phyloP scores from a whole-genome alignment of 2,888 invertebrate genomes.

The Drosophila colorata region DNA sequence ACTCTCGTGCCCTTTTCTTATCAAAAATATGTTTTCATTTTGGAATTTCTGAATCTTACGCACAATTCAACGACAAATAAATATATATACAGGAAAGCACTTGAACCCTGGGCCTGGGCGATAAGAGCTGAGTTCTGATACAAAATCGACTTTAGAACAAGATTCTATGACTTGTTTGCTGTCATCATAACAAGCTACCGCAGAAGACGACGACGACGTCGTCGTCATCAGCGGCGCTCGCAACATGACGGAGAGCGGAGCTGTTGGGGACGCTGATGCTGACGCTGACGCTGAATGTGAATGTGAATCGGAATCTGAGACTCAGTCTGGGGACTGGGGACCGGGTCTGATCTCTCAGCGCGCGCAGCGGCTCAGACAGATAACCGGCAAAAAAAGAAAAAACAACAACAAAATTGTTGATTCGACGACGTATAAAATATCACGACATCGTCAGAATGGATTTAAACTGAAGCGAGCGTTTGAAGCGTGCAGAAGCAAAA shows the following conservation, averaged over 20 bases:
- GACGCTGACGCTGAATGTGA: too few relatives aligned
- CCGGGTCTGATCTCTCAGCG: slow-evolving; percentile 14
- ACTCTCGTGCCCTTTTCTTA: slow-evolving; percentile 12
- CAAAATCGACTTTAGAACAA: slow-evolving; percentile 52
- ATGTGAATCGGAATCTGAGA: background rate
- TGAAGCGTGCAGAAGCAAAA: slow-evolving; percentile 73
- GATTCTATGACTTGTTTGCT: slow-evolving; percentile 75
- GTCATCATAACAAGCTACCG: slow-evolving; percentile 70
- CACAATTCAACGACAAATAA: background rate
- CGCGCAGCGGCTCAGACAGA: slow-evolving; percentile 21
- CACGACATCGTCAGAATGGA: slow-evolving; percentile 79
- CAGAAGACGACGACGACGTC: slow-evolving; percentile 19
- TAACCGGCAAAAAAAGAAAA: slow-evolving; percentile 64
- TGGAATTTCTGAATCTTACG: slow-evolving; percentile 36
- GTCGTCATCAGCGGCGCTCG: slow-evolving; percentile 20
- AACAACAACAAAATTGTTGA: slow-evolving; percentile 28
- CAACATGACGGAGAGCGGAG: slow-evolving; percentile 30
- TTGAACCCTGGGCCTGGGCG: slow-evolving; percentile 23
- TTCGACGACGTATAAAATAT: slow-evolving; percentile 78
- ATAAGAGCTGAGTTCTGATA: slow-evolving; percentile 28
- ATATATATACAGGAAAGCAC: slow-evolving; percentile 29
- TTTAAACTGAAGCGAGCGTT: slow-evolving; percentile 83
- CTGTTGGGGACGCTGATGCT: slow-evolving; percentile 5
- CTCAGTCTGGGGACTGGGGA: slow-evolving; percentile 19
- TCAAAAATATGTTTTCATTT: slow-evolving; percentile 16